Percentiles rank a stretch among this genome's conserved stretches.
Evolutionary conservation across 2,888 invertebrate species (phyloP).

Genomic region (Tillus elongatus): DNA sequence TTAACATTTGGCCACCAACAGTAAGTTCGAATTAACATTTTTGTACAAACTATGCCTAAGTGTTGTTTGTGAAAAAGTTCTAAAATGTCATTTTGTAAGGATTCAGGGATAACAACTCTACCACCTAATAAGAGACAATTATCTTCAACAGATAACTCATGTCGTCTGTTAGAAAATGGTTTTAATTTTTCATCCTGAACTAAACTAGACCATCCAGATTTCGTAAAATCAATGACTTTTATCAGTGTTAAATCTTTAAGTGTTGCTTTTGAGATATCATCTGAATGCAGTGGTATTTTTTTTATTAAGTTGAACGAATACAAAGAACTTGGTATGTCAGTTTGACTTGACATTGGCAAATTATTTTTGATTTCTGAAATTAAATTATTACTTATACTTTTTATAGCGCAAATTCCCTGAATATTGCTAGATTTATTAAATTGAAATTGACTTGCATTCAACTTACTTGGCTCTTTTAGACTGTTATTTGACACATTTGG

Average conservation of each 20-base stretch:
- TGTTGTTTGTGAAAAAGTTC: conserved; percentile 20
- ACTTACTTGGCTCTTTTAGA: too few species aligned
- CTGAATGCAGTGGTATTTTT: conserved; percentile 7
- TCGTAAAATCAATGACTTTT: conserved; percentile 14
- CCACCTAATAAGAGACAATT: conserved; percentile 16
- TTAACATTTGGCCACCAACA: conserved; percentile 21
- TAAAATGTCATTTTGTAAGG: conserved; percentile 12
- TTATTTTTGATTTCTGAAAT: too few species aligned
- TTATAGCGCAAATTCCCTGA: too few species aligned
- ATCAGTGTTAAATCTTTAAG: conserved; percentile 9
- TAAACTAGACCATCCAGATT: conserved; percentile 14
- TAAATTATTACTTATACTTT: too few species aligned
- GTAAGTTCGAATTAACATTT: conserved; percentile 19
- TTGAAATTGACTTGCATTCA: too few species aligned
- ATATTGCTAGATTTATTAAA: too few species aligned
- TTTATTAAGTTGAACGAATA: conserved; percentile 11
- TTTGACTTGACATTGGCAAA: conserved; percentile 7
- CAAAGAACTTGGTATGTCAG: conserved; percentile 7
- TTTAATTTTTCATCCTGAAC: conserved; percentile 13
- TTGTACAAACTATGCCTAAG: conserved; percentile 19
- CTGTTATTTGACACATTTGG: too few species aligned
- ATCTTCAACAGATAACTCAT: too few species aligned
- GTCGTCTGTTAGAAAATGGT: conserved; percentile 14
- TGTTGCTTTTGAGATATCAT: conserved; percentile 9
- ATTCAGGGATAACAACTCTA: conserved; percentile 17